phyloP scores from a whole-genome alignment of 2,113 vertebrate species.

The Nothobranchius kuhntae region DNA sequence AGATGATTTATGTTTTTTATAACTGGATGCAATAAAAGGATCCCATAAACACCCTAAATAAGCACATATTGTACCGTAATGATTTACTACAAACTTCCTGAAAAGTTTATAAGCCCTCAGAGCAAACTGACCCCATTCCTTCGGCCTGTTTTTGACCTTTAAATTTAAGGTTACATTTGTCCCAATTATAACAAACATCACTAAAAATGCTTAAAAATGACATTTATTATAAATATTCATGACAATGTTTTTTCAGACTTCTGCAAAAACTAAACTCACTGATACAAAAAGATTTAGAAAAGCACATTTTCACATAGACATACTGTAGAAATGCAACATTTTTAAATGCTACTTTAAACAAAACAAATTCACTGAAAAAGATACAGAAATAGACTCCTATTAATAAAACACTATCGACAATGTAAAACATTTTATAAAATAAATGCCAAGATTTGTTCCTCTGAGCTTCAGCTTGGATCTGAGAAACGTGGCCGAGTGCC shows the following conservation, averaged over 20 bases:
- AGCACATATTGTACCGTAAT: too few relatives aligned
- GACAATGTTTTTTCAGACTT: constrained; percentile 36
- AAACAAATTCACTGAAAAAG: constrained; percentile 4
- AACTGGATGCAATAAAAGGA: too few relatives aligned
- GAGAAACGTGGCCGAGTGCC: not conserved
- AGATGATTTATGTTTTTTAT: too few relatives aligned
- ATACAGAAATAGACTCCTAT: constrained; percentile 8
- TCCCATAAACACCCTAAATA: too few relatives aligned
- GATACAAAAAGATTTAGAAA: constrained; percentile 31
- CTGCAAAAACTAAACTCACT: not conserved
- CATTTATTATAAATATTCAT: constrained; percentile 55
- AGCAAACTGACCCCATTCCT: too few relatives aligned
- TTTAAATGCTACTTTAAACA: constrained; percentile 14
- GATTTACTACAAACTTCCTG: too few relatives aligned
- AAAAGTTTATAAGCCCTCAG: too few relatives aligned
- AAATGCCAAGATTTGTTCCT: constrained; percentile 8
- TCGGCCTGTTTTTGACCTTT: too few relatives aligned
- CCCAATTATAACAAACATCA: not conserved
- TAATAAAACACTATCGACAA: constrained; percentile 11
- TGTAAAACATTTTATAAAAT: constrained; percentile 35
- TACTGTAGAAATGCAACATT: not conserved
- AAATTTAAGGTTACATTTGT: too few relatives aligned
- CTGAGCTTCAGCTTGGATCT: not conserved
- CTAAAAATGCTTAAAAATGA: constrained; percentile 20
- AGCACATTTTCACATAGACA: constrained; percentile 52